Percentiles rank a stretch among this genome's conserved stretches.
Evolutionary conservation across 2,888 invertebrate genomes (phyloP).

Genomic region (Spodoptera littoralis): DNA sequence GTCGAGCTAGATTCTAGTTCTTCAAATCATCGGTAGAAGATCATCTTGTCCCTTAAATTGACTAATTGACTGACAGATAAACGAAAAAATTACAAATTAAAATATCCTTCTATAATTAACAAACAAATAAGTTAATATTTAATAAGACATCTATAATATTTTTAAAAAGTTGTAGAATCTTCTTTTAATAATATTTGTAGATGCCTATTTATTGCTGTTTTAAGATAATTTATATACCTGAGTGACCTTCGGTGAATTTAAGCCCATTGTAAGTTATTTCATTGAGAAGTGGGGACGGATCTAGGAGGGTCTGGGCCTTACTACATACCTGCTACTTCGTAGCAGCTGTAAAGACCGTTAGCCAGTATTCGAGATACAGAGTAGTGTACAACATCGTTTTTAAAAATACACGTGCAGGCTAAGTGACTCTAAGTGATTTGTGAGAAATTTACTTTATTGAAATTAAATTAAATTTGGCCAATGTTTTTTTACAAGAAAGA

Average conservation of each 20-base stretch:
- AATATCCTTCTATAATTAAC: too few species aligned
- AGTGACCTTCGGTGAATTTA: not conserved
- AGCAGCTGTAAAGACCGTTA: too few species aligned
- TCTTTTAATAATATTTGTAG: not conserved
- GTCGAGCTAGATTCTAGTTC: too few species aligned
- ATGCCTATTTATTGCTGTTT: slow-evolving; percentile 1
- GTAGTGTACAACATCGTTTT: too few species aligned
- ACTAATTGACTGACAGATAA: too few species aligned
- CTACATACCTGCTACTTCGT: not conserved
- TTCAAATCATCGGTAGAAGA: too few species aligned
- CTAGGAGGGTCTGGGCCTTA: slow-evolving; percentile 2
- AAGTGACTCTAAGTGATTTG: too few species aligned
- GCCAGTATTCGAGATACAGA: too few species aligned
- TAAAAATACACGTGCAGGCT: too few species aligned
- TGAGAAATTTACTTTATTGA: too few species aligned
- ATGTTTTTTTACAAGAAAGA: slow-evolving; percentile 17
- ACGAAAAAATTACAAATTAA: too few species aligned
- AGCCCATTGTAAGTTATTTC: not conserved
- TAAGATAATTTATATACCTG: not conserved
- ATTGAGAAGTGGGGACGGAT: not conserved
- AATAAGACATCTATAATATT: not conserved
- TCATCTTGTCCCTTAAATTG: too few species aligned
- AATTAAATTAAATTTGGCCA: slow-evolving; percentile 37
- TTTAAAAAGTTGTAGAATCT: not conserved
- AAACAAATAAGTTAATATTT: not conserved